Percentiles rank a stretch among this genome's conserved stretches.
These are phyloP conservation scores for Atherinomorus stipes DNA, from an alignment of 2,113 vertebrate species.

Conservation along the genomic window DNA sequence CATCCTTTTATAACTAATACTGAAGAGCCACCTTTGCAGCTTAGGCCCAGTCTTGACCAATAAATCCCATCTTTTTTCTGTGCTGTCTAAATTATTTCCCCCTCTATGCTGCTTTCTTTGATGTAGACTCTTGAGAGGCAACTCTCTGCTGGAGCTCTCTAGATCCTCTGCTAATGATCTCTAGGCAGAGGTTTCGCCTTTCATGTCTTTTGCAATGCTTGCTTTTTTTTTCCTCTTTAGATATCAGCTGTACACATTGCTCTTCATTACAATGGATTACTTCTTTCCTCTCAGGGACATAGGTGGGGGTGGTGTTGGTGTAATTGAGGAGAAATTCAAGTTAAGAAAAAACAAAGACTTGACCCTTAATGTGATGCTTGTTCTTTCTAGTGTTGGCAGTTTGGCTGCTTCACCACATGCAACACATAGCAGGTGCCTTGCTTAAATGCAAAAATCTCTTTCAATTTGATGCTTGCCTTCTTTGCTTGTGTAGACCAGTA, in stretches of 20 bases:
- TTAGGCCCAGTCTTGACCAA: slow-evolving; percentile 30
- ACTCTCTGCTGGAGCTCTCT: slow-evolving; percentile 67
- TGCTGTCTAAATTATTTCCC: slow-evolving; percentile 52
- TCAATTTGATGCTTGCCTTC: not conserved
- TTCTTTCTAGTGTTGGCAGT: slow-evolving; percentile 4
- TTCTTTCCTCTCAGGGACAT: slow-evolving; percentile 24
- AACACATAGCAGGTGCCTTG: not conserved
- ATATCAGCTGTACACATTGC: slow-evolving; percentile 49
- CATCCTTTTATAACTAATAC: slow-evolving; percentile 35
- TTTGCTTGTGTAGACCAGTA: slow-evolving; percentile 17
- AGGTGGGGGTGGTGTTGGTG: not conserved
- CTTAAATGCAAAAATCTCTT: not conserved
- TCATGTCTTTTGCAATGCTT: slow-evolving; percentile 71
- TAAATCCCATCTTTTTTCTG: slow-evolving; percentile 29
- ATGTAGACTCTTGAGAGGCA: slow-evolving; percentile 74
- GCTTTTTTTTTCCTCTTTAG: slow-evolving; percentile 52
- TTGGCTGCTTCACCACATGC: not conserved
- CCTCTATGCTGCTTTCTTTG: slow-evolving; percentile 66
- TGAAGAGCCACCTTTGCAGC: slow-evolving; percentile 31
- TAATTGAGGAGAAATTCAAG: slow-evolving; percentile 30
- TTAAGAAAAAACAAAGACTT: slow-evolving; percentile 25
- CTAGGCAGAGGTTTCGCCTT: slow-evolving; percentile 56
- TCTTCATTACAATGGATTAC: slow-evolving; percentile 41
- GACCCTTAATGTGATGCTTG: slow-evolving; percentile 13
- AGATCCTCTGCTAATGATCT: slow-evolving; percentile 77